Conservation (phyloP, 2,888 invertebrate genomes). For the Acanthosepion lycidas region DNA sequence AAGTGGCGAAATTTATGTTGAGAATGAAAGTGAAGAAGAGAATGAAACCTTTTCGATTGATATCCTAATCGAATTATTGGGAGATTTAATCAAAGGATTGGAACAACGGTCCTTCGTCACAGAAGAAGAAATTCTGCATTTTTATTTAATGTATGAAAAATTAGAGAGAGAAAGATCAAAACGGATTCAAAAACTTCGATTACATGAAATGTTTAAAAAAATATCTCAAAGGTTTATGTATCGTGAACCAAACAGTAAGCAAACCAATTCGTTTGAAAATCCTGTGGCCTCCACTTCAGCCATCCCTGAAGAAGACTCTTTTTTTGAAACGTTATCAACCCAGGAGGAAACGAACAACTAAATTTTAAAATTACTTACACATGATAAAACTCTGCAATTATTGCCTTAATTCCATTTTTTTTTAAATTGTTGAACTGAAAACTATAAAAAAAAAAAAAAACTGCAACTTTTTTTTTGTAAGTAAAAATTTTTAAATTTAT, state of each 20-base stretch:
- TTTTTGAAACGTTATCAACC: no score
- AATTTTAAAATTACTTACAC: no score
- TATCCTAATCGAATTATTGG: background rate
- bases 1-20: no score
- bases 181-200: background rate
- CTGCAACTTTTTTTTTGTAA: no score
- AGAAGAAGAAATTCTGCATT: background rate
- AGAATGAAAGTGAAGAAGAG: background rate
- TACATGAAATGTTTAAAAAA: slow-evolving; percentile 22
- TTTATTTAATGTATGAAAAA: slow-evolving; percentile 25
- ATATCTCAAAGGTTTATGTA: background rate
- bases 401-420: no score
- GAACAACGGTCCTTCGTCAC: background rate
- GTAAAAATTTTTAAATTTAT: no score
- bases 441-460: no score
- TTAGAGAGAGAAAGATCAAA: background rate
- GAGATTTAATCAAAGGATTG: background rate
- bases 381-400: no score
- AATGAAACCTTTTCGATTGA: background rate
- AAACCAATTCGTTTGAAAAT: background rate
- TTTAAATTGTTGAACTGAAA: no score
- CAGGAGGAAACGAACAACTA: no score
- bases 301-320: no score
- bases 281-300: background rate
- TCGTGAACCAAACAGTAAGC: background rate